A percentile compares a stretch with the other conserved stretches of the same genome.
Conservation (phyloP, 2,888 invertebrate species). For the Mechanitis messenoides region DNA sequence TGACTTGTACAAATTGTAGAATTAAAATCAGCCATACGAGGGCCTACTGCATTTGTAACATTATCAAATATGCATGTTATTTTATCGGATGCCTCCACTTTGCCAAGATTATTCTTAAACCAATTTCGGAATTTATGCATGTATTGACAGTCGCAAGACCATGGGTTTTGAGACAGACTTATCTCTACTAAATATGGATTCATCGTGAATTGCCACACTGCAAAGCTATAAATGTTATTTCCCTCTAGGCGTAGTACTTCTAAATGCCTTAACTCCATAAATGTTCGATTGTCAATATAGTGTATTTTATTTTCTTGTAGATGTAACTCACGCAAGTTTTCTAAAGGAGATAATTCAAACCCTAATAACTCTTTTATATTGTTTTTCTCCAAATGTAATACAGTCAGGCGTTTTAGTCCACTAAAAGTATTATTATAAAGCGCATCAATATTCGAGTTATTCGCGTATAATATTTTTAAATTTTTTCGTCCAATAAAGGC, state of each 20-base stretch:
- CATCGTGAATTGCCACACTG: constrained; percentile 89
- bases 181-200: constrained; percentile 93
- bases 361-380: constrained; percentile 86
- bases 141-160: constrained; percentile 94
- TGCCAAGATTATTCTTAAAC: constrained; percentile 85
- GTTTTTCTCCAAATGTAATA: constrained; percentile 92
- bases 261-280: constrained; percentile 85
- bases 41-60: constrained; percentile 81
- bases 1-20: constrained; percentile 85
- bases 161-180: constrained; percentile 88
- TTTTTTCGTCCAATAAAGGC: constrained; percentile 95
- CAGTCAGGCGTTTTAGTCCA: constrained; percentile 85
- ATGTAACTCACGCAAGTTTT: constrained; percentile 89
- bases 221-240: constrained; percentile 87
- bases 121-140: constrained; percentile 87
- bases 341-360: constrained; percentile 88
- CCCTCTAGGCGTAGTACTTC: constrained; percentile 90
- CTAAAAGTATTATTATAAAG: constrained; percentile 94
- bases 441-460: constrained; percentile 89
- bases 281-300: constrained; percentile 90
- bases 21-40: constrained; percentile 85
- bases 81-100: constrained; percentile 86
- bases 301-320: constrained; percentile 90
- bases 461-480: constrained; percentile 89
- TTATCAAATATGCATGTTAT: constrained; percentile 87